Evolutionary conservation across 2,888 invertebrate genomes (phyloP).

Genomic region (Parascotia fuliginaria): DNA sequence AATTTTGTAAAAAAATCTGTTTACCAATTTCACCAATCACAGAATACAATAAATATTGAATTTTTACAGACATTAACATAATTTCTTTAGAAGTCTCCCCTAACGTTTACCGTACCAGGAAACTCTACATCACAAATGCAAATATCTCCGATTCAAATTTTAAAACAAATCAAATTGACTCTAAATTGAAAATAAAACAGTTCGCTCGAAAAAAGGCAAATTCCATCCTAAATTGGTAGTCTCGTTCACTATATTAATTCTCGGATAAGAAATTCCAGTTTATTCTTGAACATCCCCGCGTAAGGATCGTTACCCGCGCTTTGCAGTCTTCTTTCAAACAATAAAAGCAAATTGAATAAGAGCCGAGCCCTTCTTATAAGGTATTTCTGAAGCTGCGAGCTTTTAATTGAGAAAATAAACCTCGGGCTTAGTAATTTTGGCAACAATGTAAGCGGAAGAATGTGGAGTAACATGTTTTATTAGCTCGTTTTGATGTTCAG

Average conservation of each 20-base stretch:
- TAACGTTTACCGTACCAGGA: not conserved
- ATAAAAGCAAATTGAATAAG: slow-evolving; percentile 69
- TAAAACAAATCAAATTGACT: slow-evolving; percentile 44
- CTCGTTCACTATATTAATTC: slow-evolving; percentile 63
- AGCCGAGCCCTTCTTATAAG: slow-evolving; percentile 51
- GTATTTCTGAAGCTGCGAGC: slow-evolving; percentile 48
- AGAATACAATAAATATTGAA: not conserved
- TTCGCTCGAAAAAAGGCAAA: slow-evolving; percentile 41
- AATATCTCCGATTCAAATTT: slow-evolving; percentile 16
- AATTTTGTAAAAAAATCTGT: too few species aligned
- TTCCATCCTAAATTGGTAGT: slow-evolving; percentile 51
- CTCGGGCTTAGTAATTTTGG: slow-evolving; percentile 39
- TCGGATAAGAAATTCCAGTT: slow-evolving; percentile 54
- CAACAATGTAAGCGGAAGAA: slow-evolving; percentile 28
- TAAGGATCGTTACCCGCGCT: slow-evolving; percentile 56
- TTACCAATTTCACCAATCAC: not conserved
- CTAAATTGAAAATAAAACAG: slow-evolving; percentile 44
- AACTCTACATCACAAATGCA: not conserved
- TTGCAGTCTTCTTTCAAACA: slow-evolving; percentile 65
- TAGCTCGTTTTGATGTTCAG: slow-evolving; percentile 15
- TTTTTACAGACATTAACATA: too few species aligned
- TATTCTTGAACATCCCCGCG: slow-evolving; percentile 48
- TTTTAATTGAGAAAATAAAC: slow-evolving; percentile 60
- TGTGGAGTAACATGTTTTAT: slow-evolving; percentile 17
- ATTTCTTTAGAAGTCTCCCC: not conserved